Percentiles rank a stretch among this genome's conserved stretches.
These are phyloP conservation scores for Cryptocheilus praepositus DNA, from an alignment of 2,888 invertebrate genomes.

Conservation along the genomic window DNA sequence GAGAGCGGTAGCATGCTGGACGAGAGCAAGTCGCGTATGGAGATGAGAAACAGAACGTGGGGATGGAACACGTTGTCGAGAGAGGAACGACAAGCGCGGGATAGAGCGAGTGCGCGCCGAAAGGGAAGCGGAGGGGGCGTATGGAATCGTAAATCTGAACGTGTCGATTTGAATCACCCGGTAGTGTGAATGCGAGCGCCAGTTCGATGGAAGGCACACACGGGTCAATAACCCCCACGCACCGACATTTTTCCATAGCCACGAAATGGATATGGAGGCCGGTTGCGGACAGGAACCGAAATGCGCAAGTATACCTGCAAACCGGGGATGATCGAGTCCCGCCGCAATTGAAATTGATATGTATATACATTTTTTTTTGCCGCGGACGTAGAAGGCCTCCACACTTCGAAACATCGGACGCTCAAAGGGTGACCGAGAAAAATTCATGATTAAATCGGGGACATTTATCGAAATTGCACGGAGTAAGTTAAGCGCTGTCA, in stretches of 20 bases:
- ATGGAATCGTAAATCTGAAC: conserved; percentile 57
- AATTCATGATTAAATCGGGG: not conserved
- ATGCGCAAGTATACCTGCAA: conserved; percentile 60
- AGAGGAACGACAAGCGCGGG: conserved; percentile 9
- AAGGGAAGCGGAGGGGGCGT: conserved; percentile 16
- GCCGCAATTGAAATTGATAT: conserved; percentile 66
- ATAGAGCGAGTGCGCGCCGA: not conserved
- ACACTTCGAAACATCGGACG: not conserved
- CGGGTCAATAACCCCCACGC: conserved; percentile 59
- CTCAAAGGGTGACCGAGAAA: not conserved
- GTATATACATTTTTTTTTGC: conserved; percentile 50
- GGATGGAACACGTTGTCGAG: conserved; percentile 11
- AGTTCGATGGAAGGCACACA: conserved; percentile 53
- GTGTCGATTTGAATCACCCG: conserved; percentile 64
- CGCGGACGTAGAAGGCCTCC: conserved; percentile 16
- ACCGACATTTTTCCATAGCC: conserved; percentile 61
- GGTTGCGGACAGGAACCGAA: conserved; percentile 47
- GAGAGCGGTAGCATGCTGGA: not conserved
- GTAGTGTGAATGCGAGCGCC: conserved; percentile 54
- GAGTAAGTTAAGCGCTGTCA: not conserved
- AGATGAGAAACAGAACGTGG: too few relatives aligned
- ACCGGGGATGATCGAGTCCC: conserved; percentile 62
- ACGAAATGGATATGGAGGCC: conserved; percentile 55
- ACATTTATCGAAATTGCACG: too few relatives aligned
- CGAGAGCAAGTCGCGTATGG: too few relatives aligned